These are phyloP conservation scores for Littorina saxatilis DNA, from an alignment of 1,140 invertebrate species.

Conservation along the genomic window DNA sequence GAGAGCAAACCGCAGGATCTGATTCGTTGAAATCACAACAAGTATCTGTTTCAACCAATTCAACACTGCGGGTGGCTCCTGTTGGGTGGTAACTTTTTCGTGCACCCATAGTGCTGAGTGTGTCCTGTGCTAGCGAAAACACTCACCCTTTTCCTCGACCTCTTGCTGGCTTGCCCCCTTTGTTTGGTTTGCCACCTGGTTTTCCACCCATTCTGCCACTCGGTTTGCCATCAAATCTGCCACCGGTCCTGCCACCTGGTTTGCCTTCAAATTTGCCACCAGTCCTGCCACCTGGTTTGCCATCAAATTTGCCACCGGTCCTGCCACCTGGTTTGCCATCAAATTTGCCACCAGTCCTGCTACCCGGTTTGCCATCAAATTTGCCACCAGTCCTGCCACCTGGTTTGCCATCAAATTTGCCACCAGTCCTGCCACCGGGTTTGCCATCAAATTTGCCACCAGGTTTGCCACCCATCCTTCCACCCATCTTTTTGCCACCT, in stretches of 20 bases:
- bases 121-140: too few relatives aligned
- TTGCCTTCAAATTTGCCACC: neutral
- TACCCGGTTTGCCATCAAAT: neutral
- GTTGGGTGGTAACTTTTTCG: too few relatives aligned
- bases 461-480: neutral
- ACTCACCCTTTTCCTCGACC: neutral
- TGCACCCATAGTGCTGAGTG: too few relatives aligned
- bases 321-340: neutral
- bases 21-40: too few relatives aligned
- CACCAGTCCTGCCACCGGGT: neutral
- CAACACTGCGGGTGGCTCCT: too few relatives aligned
- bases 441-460: neutral
- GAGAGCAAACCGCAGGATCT: too few relatives aligned
- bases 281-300: neutral
- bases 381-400: neutral
- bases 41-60: too few relatives aligned
- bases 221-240: too few relatives aligned
- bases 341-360: neutral
- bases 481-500: neutral
- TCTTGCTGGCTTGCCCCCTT: neutral
- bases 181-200: neutral
- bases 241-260: too few relatives aligned
- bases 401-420: neutral
- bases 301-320: neutral
- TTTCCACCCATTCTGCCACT: neutral